phyloP scores from a whole-genome alignment of 30 jellyfish, hydroid and myxozoan species.

The Turritopsis rubra region DNA sequence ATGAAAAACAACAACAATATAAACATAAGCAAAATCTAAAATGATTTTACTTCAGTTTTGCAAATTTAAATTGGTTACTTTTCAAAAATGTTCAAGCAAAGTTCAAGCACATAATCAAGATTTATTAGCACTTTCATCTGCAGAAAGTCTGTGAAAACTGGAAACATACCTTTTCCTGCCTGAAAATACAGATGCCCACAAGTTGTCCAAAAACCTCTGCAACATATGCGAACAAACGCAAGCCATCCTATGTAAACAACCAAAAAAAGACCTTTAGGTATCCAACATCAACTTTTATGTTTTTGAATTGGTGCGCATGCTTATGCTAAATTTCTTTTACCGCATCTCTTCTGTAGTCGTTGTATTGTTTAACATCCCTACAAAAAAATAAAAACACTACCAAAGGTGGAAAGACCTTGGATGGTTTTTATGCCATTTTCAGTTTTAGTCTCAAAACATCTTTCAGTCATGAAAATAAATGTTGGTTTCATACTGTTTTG shows the following conservation, averaged over 20 bases:
- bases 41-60: too few species aligned
- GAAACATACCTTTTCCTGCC: constrained; percentile 76
- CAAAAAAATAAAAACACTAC: background rate
- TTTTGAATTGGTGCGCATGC: too few species aligned
- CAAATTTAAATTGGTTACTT: too few species aligned
- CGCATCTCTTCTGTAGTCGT: constrained; percentile 63
- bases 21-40: too few species aligned
- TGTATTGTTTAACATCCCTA: constrained; percentile 65
- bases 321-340: constrained; percentile 35
- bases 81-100: too few species aligned
- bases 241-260: constrained; percentile 65
- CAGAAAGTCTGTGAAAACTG: background rate
- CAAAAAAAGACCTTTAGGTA: background rate
- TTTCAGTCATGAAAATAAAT: too few species aligned
- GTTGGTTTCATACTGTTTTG: too few species aligned
- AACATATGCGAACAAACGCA: constrained; percentile 63
- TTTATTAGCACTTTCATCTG: background rate
- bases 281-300: background rate
- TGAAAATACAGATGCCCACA: constrained; percentile 70
- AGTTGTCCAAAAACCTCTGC: constrained; percentile 83
- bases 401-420: background rate
- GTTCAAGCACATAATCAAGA: too few species aligned
- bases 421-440: background rate
- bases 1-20: too few species aligned
- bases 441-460: too few species aligned